A percentile compares a stretch with the other conserved stretches of the same genome.
phyloP scores from a whole-genome alignment of 1,140 invertebrate genomes.

The Drosophila seguyi region DNA sequence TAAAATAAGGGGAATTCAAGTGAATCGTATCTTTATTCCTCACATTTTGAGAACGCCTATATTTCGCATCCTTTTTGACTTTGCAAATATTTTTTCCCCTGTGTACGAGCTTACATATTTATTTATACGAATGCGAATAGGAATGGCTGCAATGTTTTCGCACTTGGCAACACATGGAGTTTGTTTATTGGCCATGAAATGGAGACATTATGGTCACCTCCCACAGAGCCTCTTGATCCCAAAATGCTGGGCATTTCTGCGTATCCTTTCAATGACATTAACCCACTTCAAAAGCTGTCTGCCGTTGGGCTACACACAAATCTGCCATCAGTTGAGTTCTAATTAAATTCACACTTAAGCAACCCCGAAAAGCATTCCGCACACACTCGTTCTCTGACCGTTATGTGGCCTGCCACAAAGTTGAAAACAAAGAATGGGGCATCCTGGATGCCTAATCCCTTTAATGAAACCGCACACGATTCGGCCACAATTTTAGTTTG shows the following conservation, averaged over 20 bases:
- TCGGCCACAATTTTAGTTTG: slow-evolving; percentile 47
- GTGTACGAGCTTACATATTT: slow-evolving; percentile 3
- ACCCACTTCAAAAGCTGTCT: slow-evolving; percentile 55
- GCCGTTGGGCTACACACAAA: slow-evolving; percentile 7
- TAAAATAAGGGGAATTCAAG: no score
- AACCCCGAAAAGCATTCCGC: slow-evolving; percentile 38
- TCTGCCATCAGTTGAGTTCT: slow-evolving; percentile 59
- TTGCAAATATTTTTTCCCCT: background rate
- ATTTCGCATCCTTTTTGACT: no score
- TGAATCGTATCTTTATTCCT: no score
- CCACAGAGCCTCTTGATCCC: slow-evolving; percentile 16
- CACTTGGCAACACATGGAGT: slow-evolving; percentile 38
- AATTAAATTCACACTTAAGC: slow-evolving; percentile 71
- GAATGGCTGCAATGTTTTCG: slow-evolving; percentile 43
- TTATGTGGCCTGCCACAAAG: slow-evolving; percentile 55
- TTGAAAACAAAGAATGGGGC: slow-evolving; percentile 24
- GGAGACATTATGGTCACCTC: slow-evolving; percentile 44
- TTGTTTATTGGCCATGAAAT: slow-evolving; percentile 54
- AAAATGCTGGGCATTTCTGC: slow-evolving; percentile 3
- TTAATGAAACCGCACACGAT: slow-evolving; percentile 44
- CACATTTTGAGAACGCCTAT: no score
- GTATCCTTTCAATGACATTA: slow-evolving; percentile 25
- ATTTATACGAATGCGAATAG: slow-evolving; percentile 41
- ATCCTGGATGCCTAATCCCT: slow-evolving; percentile 11
- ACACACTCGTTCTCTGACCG: slow-evolving; percentile 33